Percentiles rank a stretch among this genome's conserved stretches.
These are phyloP conservation scores for Phalacrocorax aristotelis DNA, from an alignment of 2,113 vertebrate species.

Conservation along the genomic window DNA sequence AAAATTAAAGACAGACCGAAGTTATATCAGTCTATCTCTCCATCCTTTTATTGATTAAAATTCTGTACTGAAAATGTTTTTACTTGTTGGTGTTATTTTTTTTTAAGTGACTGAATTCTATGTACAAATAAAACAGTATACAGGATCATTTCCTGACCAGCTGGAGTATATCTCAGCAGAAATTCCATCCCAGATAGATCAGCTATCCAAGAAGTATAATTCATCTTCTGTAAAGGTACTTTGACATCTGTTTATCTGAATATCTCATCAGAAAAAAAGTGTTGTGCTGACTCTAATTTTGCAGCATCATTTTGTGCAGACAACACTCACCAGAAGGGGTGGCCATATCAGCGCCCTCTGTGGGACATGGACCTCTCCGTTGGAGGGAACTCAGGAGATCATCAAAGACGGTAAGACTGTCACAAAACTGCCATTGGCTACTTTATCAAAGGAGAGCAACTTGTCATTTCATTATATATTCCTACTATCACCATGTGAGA, in stretches of 20 bases:
- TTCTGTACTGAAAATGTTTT: neutral
- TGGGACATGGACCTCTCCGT: neutral
- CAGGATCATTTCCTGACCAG: neutral
- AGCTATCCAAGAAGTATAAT: neutral
- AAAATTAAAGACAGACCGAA: neutral
- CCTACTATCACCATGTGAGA: neutral
- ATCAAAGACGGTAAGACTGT: neutral
- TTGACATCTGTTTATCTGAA: neutral
- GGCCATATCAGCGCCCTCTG: neutral
- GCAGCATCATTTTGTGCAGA: neutral
- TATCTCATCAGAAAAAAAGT: neutral
- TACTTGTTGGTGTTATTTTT: neutral
- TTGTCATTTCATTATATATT: neutral
- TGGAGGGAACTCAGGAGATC: neutral
- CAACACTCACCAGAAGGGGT: neutral
- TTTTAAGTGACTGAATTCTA: neutral
- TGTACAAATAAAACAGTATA: neutral
- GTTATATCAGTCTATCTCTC: neutral
- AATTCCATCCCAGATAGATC: neutral
- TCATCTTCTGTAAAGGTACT: neutral
- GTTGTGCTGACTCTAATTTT: neutral
- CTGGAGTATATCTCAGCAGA: neutral
- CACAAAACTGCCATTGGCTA: neutral
- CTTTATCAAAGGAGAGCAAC: neutral
- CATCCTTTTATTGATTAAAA: neutral